Conservation (phyloP, 2,113 vertebrate genomes). For the Lepisosteus oculatus region DNA sequence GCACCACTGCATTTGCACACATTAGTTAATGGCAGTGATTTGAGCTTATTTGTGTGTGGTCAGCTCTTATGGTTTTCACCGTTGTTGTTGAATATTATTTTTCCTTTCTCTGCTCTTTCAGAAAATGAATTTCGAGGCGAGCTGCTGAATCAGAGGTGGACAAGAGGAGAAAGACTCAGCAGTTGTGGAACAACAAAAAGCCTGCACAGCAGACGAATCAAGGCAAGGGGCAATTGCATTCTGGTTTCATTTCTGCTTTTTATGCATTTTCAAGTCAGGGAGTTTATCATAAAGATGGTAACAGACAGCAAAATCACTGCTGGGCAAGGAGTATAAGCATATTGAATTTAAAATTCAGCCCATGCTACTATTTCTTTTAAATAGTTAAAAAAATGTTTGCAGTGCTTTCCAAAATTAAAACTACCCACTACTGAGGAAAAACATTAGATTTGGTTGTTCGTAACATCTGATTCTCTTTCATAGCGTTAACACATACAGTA, state of each 20-base stretch:
- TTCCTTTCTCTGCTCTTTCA: conserved; percentile 38
- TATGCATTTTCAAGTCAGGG: conserved; percentile 43
- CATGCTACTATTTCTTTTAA: conserved; percentile 47
- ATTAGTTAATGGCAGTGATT: conserved; percentile 54
- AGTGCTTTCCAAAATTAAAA: conserved; percentile 35
- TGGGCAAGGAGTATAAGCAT: conserved; percentile 10
- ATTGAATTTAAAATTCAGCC: conserved; percentile 27
- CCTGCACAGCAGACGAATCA: conserved; percentile 76
- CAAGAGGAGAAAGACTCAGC: conserved; percentile 83
- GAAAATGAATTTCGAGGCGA: conserved; percentile 96
- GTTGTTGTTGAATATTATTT: conserved; percentile 14
- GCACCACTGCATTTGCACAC: conserved; percentile 31
- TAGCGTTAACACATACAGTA: too few relatives aligned
- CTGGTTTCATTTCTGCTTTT: conserved; percentile 45
- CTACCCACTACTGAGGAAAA: conserved; percentile 37
- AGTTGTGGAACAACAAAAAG: conserved; percentile 73
- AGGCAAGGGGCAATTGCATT: conserved; percentile 69
- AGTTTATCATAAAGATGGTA: conserved; percentile 5
- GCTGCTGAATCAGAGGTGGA: conserved; percentile 97
- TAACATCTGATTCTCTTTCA: conserved; percentile 23
- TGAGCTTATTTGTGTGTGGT: conserved; percentile 33
- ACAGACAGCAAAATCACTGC: neutral
- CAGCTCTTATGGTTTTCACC: conserved; percentile 5
- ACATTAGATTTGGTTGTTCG: conserved; percentile 58
- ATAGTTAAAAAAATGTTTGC: conserved; percentile 36